Conservation (phyloP, 2,113 vertebrate species). For the Cynopterus brachyotis region DNA sequence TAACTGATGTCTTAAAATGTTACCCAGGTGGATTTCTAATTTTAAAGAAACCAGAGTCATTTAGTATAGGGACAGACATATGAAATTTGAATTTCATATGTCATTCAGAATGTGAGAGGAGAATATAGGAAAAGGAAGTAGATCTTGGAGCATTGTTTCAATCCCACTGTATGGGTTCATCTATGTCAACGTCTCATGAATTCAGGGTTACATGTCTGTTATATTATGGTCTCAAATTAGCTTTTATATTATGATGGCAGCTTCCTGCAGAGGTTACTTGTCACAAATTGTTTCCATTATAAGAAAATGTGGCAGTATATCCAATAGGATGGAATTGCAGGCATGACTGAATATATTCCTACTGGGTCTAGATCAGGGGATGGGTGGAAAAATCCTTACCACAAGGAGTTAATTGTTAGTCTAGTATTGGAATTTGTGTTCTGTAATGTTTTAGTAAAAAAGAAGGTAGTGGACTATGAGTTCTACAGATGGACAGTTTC, state of each 20-base stretch:
- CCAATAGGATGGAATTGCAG: not conserved
- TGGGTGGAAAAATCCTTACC: accelerated
- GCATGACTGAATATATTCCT: not conserved
- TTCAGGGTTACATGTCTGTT: not conserved
- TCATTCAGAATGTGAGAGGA: not conserved
- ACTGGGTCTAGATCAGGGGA: not conserved
- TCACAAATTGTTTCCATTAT: not conserved
- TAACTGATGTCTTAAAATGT: not conserved
- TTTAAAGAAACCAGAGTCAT: not conserved
- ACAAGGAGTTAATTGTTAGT: not conserved
- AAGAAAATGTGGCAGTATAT: not conserved
- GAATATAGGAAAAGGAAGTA: not conserved
- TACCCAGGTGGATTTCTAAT: not conserved
- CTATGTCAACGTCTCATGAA: not conserved
- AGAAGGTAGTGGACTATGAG: not conserved
- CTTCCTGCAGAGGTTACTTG: not conserved
- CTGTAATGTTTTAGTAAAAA: not conserved
- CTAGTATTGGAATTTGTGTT: not conserved
- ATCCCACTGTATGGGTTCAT: not conserved
- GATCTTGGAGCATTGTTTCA: not conserved
- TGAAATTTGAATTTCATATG: not conserved
- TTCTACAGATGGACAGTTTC: not conserved
- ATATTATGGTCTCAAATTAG: not conserved
- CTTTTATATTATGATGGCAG: not conserved
- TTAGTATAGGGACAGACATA: not conserved